phyloP scores from a whole-genome alignment of 2,888 invertebrate genomes.

The Pyrrhosoma nymphula region DNA sequence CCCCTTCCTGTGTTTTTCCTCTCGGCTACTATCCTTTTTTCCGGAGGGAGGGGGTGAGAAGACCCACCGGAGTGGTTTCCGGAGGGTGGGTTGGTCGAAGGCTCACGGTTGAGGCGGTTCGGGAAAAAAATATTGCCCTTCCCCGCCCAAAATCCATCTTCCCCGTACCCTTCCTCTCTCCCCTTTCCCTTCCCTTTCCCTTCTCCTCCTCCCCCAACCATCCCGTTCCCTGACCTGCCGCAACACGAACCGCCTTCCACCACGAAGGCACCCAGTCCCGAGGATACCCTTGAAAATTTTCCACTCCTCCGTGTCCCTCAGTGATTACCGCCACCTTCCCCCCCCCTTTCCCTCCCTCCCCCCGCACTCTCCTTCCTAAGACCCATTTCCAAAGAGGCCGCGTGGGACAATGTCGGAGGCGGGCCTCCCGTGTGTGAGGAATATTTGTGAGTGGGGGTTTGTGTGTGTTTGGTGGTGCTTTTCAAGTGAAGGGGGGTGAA shows the following conservation, averaged over 20 bases:
- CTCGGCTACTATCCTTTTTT: neutral
- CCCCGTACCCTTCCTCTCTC: neutral
- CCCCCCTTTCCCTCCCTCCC: neutral
- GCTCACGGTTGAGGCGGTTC: neutral
- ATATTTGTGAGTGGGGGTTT: neutral
- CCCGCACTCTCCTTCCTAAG: neutral
- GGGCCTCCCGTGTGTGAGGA: neutral
- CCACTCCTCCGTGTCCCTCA: neutral
- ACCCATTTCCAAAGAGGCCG: neutral
- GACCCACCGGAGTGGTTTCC: no score
- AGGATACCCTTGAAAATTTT: conserved; percentile 16
- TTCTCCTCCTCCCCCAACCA: neutral
- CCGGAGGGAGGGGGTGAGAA: neutral
- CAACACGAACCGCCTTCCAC: neutral
- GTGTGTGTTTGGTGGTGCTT: neutral
- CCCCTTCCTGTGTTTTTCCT: neutral
- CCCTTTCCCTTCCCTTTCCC: neutral
- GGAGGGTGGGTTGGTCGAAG: neutral
- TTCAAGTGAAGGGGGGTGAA: neutral
- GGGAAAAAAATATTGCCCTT: neutral
- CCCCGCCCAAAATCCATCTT: neutral
- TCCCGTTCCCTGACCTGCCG: neutral
- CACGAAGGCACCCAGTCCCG: neutral
- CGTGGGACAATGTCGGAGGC: neutral
- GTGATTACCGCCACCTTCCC: neutral